Base-by-base conservation (phyloP, 1,140 invertebrate species). In the Proales similis region DNA sequence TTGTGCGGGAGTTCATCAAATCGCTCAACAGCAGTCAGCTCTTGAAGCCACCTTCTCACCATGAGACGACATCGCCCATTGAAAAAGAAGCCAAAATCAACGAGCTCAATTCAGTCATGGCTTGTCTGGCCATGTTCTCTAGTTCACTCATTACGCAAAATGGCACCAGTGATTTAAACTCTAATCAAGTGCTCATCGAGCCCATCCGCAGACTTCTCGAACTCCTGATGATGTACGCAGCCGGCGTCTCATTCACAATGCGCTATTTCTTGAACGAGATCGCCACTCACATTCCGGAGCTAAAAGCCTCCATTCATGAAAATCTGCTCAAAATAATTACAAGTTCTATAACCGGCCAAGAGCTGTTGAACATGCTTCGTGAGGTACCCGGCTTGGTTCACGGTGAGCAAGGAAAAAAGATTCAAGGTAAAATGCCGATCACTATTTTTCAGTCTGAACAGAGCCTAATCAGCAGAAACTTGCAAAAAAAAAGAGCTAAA, bases 281-380 rank as follows among this genome's bases (percentile, higher is more conserved):
- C 17, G 89, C 90, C 14, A 82, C 83, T 64, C 85, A 85, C 70
- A 85, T 97, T 43, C 90, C 92, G 6, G 79, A 82, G 39, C 77
- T 97, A 2, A 92, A 88, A 73, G 80, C 82, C 29, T 84, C 90
- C 69, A 93, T 97, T 69, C 90, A 90, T 39, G 87, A 95, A 69
- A 89, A 90, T 17, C 74, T 93, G 20, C 74, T 93, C 14, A 84
- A 87, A 69, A 90, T 90, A 79, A 70, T 93, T 0, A 89, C 85
- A 0, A 79, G 87, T 63, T 86, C 95, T 17, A 74, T 97, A 17
- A 88, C 94, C 82, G 88, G 91, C 67, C 86, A 87, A 69, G 84
- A 86, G 1, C 79, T 72, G 20, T 68, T 66, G 27, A 71, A 73
- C 47, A n/a, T n/a, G n/a, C n/a, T n/a, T n/a, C n/a, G n/a, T n/a